These are phyloP conservation scores for Anarrhichthys ocellatus DNA, from an alignment of 2,113 vertebrate genomes.

Conservation along the genomic window DNA sequence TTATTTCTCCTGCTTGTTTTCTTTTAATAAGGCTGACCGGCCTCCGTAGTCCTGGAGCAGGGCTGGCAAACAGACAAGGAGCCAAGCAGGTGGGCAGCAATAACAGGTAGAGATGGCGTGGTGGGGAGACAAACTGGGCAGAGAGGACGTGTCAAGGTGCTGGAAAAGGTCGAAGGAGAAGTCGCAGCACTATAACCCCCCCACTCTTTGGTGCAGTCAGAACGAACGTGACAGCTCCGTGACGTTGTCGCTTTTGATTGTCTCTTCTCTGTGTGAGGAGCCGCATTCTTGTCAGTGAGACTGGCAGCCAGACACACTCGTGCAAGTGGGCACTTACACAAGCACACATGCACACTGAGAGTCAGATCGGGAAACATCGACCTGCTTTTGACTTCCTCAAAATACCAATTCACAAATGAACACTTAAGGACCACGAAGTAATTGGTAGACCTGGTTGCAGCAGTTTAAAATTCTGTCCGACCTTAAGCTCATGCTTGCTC, in stretches of 20 bases:
- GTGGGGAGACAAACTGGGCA: conserved; percentile 19
- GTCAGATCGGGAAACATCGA: conserved; percentile 5
- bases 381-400: background rate
- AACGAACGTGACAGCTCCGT: conserved; percentile 49
- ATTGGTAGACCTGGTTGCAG: background rate
- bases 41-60: conserved; percentile 53
- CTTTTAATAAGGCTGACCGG: conserved; percentile 80
- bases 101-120: conserved; percentile 28
- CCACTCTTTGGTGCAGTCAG: conserved; percentile 20
- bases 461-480: background rate
- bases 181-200: conserved; percentile 29
- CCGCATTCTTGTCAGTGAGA: conserved; percentile 44
- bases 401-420: background rate
- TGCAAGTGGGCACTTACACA: conserved; percentile 5
- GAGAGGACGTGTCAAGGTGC: conserved; percentile 22
- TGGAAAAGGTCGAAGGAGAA: conserved; percentile 35
- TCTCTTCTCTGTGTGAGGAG: conserved; percentile 45
- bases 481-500: conserved; percentile 2
- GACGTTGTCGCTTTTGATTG: conserved; percentile 63
- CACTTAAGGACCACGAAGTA: background rate
- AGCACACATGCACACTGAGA: conserved; percentile 4
- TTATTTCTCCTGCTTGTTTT: conserved; percentile 76
- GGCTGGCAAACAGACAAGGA: conserved; percentile 32
- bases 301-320: conserved; percentile 44
- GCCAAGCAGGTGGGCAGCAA: conserved; percentile 46